These are phyloP conservation scores for Oryzias curvinotus DNA, from an alignment of 2,113 vertebrate genomes.

Conservation along the genomic window DNA sequence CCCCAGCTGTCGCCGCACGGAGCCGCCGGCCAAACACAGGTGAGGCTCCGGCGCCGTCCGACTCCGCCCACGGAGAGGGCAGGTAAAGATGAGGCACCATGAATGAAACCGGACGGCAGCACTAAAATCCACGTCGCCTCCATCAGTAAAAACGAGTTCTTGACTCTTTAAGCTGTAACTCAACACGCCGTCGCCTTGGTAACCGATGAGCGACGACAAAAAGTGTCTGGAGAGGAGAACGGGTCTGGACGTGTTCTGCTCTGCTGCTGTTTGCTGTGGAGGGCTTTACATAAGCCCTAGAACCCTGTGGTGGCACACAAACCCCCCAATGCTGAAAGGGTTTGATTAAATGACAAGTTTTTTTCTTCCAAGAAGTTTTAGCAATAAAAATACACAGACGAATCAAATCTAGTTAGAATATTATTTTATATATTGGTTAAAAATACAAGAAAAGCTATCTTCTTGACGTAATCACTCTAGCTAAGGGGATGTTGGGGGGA, in stretches of 20 bases:
- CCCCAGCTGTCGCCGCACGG: constrained; percentile 35
- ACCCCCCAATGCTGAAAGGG: too few species aligned
- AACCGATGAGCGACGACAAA: background rate
- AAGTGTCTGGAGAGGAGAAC: background rate
- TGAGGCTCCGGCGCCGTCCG: constrained; percentile 29
- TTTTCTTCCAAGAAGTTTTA: too few species aligned
- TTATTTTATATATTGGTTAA: too few species aligned
- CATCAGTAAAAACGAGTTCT: background rate
- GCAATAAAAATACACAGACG: too few species aligned
- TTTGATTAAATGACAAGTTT: too few species aligned
- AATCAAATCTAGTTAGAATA: too few species aligned
- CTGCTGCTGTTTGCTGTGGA: constrained; percentile 33
- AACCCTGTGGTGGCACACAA: background rate
- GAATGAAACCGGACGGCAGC: constrained; percentile 11
- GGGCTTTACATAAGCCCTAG: constrained; percentile 39
- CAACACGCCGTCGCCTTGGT: background rate
- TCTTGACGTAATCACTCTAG: too few species aligned
- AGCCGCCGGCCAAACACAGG: constrained; percentile 51
- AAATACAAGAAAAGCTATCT: too few species aligned
- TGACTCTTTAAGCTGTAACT: background rate
- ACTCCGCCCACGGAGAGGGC: constrained; percentile 3
- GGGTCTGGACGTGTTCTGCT: constrained; percentile 48
- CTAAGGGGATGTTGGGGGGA: too few species aligned
- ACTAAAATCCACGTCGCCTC: background rate
- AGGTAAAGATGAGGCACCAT: background rate